Percentiles rank a stretch among this genome's conserved stretches.
These are phyloP conservation scores for Tinamus guttatus DNA, from an alignment of 2,113 vertebrate genomes.

Conservation along the genomic window DNA sequence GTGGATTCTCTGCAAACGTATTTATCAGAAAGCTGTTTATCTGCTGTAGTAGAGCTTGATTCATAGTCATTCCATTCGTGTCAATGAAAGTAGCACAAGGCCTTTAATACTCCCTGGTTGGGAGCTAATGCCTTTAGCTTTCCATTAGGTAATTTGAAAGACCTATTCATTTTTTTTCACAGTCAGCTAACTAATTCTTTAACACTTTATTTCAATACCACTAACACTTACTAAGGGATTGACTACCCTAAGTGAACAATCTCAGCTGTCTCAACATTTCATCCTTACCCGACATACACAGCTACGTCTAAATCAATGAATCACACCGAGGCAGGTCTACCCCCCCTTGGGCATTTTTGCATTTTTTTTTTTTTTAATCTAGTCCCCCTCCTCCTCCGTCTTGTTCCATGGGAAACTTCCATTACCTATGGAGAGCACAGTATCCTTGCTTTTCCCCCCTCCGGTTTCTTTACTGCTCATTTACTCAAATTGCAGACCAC, in stretches of 20 bases:
- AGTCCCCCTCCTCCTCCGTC: neutral
- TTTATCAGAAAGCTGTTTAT: conserved; percentile 53
- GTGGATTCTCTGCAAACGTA: neutral
- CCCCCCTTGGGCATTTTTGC: neutral
- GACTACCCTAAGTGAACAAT: conserved; percentile 66
- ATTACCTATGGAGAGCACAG: neutral
- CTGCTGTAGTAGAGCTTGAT: conserved; percentile 37
- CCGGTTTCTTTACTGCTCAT: neutral
- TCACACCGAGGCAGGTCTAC: conserved; percentile 26
- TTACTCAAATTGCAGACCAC: neutral
- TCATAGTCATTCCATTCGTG: conserved; percentile 28
- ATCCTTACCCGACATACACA: conserved; percentile 30
- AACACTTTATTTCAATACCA: conserved; percentile 63
- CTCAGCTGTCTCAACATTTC: conserved; percentile 69
- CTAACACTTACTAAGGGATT: conserved; percentile 61
- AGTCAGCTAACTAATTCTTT: conserved; percentile 68
- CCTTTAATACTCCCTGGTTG: conserved; percentile 58
- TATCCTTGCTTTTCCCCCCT: neutral
- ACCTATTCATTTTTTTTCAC: conserved; percentile 53
- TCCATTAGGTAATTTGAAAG: conserved; percentile 67
- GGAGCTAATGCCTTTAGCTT: conserved; percentile 64
- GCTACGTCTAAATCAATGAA: conserved; percentile 49
- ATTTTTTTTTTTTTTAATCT: neutral
- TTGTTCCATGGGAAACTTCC: neutral
- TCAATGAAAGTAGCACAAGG: conserved; percentile 47